Base-by-base conservation (phyloP, 2,113 vertebrate genomes). In the Heteronetta atricapilla region DNA sequence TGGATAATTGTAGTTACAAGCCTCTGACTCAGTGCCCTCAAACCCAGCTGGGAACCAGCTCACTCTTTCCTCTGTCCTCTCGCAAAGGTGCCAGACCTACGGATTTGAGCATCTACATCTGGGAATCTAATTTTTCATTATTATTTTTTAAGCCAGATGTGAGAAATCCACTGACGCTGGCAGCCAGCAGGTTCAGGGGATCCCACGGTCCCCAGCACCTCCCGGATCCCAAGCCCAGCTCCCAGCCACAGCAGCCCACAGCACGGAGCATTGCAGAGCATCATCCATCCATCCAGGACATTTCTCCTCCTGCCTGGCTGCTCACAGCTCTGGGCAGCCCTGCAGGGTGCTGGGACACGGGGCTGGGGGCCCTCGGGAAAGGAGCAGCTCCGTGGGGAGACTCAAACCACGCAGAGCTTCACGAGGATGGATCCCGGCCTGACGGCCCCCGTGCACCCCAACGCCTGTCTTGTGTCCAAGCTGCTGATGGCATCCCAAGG, bases 351-450 rank as follows among this genome's bases (percentile, higher is more conserved):
- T 48, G 53, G 17, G 1, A 4, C 48, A 68, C 38, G 18, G 69
- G 66, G 34, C 87, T 77, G 73, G 89, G 59, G 86, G 22, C 12
- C 82, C 56, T 2, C 11, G 73, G 12, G 60, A 20, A 80, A 11
- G 33, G 36, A 55, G 7, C 68, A 82, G 68, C 68, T 76, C 77
- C 52, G 16, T 20, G 22, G 20, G 29, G 79, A 86, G 7, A 67
- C 31, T 31, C 6, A 59, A 73, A 66, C 84, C 94, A 95, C 84
- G 77, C 77, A 53, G 90, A 66, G 34, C 73, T 89, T 83, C 92
- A 60, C 10, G 64, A 95, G 76, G 44, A 8, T 53, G 76, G 26
- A 23, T 40, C 40, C 40, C 11, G 4, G 0, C 72, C 76, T 77
- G 21, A 6, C 72, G 88, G 0, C 2, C 63, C 83, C 28, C 0